Percentiles rank a stretch among this genome's conserved stretches.
phyloP scores from a whole-genome alignment of 2,797 vertebrate species.

The Fratercula arctica region DNA sequence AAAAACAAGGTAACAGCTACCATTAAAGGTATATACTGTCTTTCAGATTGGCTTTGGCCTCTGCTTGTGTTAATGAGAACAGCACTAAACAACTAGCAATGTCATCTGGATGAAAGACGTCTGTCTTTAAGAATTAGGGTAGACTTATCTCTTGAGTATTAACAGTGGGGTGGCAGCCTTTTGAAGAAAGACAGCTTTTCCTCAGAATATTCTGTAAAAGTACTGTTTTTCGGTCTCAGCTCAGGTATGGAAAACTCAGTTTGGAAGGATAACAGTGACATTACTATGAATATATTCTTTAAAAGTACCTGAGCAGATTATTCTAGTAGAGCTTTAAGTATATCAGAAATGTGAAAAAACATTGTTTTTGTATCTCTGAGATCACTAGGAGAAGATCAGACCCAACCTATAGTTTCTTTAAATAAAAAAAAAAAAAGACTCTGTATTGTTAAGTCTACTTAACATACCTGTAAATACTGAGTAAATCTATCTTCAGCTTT shows the following conservation, averaged over 20 bases:
- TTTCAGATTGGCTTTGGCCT: neutral
- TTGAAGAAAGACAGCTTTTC: neutral
- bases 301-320: neutral
- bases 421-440: neutral
- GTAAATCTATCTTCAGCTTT: neutral
- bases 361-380: neutral
- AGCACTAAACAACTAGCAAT: neutral
- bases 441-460: neutral
- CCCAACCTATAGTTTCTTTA: neutral
- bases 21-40: neutral
- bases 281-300: neutral
- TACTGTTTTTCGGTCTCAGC: neutral
- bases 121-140: neutral
- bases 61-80: neutral
- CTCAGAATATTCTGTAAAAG: neutral
- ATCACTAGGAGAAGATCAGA: neutral
- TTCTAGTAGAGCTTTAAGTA: neutral
- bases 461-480: neutral
- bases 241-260: neutral
- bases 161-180: neutral
- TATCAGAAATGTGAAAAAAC: neutral
- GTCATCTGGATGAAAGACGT: neutral
- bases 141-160: neutral
- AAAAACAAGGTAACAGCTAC: neutral
- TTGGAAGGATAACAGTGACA: neutral